phyloP scores from a whole-genome alignment of 2,797 vertebrate genomes.

The Sebastes glaucus region DNA sequence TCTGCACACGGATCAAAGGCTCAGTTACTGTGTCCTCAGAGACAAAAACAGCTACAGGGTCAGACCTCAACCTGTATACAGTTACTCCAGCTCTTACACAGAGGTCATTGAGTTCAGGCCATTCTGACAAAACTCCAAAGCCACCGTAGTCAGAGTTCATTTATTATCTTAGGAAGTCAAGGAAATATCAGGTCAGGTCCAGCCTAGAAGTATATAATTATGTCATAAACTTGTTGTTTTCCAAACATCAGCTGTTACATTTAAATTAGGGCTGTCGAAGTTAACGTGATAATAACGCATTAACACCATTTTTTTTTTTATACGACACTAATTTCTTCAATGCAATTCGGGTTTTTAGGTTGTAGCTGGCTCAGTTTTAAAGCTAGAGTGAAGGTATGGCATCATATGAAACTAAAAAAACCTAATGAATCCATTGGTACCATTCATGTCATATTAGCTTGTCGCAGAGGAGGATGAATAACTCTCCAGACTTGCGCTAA shows the following conservation, averaged over 20 bases:
- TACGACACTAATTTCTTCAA: too few relatives aligned
- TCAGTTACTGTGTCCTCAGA: neutral
- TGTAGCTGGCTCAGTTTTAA: too few relatives aligned
- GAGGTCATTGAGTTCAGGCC: neutral
- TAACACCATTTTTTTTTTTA: too few relatives aligned
- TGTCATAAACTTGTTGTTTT: neutral
- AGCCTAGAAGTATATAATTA: neutral
- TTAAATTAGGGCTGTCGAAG: neutral
- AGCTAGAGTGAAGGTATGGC: too few relatives aligned
- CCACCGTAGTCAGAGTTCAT: neutral
- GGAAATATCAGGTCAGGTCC: neutral
- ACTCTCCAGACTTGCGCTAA: too few relatives aligned
- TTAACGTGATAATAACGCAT: too few relatives aligned
- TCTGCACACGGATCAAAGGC: neutral
- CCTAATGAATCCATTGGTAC: too few relatives aligned
- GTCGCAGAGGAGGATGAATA: too few relatives aligned
- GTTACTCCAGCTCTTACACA: neutral
- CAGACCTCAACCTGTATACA: neutral
- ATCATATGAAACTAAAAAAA: too few relatives aligned
- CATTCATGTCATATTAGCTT: too few relatives aligned
- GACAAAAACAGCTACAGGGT: neutral
- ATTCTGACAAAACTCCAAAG: neutral
- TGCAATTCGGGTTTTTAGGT: too few relatives aligned
- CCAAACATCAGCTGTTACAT: neutral
- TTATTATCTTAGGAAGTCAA: neutral